Conservation (phyloP, 2,888 invertebrate species). For the Lithophane ornitopus region DNA sequence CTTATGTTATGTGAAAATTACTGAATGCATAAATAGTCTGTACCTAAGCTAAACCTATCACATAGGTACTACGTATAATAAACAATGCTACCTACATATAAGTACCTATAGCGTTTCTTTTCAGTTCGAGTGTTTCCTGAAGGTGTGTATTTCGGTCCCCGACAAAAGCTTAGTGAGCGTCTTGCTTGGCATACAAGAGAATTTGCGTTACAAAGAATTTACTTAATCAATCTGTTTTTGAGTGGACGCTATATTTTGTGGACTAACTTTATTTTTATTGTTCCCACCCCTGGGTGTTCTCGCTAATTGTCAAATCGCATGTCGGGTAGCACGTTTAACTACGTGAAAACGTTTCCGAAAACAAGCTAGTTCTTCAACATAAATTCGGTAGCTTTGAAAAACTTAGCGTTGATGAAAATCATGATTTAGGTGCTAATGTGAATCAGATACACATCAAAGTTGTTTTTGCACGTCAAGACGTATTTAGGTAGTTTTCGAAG, state of each 20-base stretch:
- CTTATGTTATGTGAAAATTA: background rate
- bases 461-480: slow-evolving; percentile 59
- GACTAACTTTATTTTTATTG: slow-evolving; percentile 73
- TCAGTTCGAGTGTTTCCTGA: slow-evolving; percentile 1
- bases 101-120: background rate
- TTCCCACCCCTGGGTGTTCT: slow-evolving; percentile 68
- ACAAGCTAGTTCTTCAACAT: slow-evolving; percentile 82
- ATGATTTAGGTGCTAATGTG: slow-evolving; percentile 76
- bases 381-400: slow-evolving; percentile 76
- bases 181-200: slow-evolving; percentile 22
- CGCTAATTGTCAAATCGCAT: slow-evolving; percentile 85
- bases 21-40: background rate
- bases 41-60: background rate
- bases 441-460: slow-evolving; percentile 72
- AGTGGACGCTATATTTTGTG: slow-evolving; percentile 65
- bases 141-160: background rate
- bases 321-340: slow-evolving; percentile 78
- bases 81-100: background rate
- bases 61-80: background rate
- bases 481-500: slow-evolving; percentile 55
- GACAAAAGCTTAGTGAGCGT: slow-evolving; percentile 4
- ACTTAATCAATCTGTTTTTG: slow-evolving; percentile 65
- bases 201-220: slow-evolving; percentile 39
- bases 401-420: slow-evolving; percentile 70
- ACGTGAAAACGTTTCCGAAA: slow-evolving; percentile 86